phyloP scores from a whole-genome alignment of 2,113 vertebrate species.

The Gnathochromis pfefferi region DNA sequence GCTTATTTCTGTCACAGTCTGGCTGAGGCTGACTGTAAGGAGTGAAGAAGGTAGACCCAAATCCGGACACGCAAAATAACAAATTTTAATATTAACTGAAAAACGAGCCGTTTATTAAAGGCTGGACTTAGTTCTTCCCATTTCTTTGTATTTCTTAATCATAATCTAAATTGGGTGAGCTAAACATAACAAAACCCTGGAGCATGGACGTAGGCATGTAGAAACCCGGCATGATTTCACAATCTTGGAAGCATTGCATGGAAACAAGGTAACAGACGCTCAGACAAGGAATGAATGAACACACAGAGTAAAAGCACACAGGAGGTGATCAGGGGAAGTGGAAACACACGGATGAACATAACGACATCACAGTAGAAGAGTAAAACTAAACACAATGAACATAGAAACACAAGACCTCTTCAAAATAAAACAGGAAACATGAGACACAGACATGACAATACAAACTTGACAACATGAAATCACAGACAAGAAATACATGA shows the following conservation, averaged over 20 bases:
- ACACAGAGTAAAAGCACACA: rapidly evolving
- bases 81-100: not conserved
- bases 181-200: not conserved
- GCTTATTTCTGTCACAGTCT: not conserved
- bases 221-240: not conserved
- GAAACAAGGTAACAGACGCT: not conserved
- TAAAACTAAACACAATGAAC: not conserved
- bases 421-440: not conserved
- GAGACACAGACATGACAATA: not conserved
- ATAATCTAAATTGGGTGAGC: not conserved
- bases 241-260: not conserved
- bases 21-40: not conserved
- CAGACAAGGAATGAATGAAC: not conserved
- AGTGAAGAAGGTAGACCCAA: not conserved
- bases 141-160: not conserved
- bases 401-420: not conserved
- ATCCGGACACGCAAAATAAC: rapidly evolving
- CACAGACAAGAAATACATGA: not conserved
- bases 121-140: not conserved
- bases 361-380: not conserved
- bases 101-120: not conserved
- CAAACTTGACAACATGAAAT: not conserved
- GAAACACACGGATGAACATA: not conserved
- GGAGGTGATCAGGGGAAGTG: not conserved
- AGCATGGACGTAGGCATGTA: rapidly evolving